These are phyloP conservation scores for Diarsia dahlii DNA, from an alignment of 2,888 invertebrate species.

Conservation along the genomic window DNA sequence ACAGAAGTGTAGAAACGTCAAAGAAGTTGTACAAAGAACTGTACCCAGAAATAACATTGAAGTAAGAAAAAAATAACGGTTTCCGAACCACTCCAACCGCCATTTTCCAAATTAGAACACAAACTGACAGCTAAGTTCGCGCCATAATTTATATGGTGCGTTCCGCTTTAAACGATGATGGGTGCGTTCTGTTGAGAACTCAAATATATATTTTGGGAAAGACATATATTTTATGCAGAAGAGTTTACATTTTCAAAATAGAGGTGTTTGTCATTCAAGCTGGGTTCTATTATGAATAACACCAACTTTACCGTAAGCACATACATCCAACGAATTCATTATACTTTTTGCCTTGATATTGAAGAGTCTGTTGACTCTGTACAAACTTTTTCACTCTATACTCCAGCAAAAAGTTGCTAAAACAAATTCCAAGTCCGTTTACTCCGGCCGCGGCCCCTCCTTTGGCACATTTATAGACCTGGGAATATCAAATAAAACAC, in stretches of 20 bases:
- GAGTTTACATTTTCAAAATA: constrained; percentile 48
- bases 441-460: constrained; percentile 4
- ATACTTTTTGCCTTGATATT: constrained; percentile 10
- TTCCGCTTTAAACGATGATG: constrained; percentile 68
- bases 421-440: neutral
- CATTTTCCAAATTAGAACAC: constrained; percentile 71
- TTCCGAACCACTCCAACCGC: constrained; percentile 56
- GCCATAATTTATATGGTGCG: constrained; percentile 70
- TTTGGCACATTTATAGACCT: constrained; percentile 38
- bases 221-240: constrained; percentile 54
- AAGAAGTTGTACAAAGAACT: constrained; percentile 64
- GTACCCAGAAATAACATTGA: constrained; percentile 49
- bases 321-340: constrained; percentile 10
- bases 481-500: constrained; percentile 46
- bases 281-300: constrained; percentile 31
- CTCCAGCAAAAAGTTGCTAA: constrained; percentile 7
- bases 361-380: neutral
- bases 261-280: constrained; percentile 50
- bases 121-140: constrained; percentile 70
- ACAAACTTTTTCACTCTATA: neutral
- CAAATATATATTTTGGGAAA: constrained; percentile 59
- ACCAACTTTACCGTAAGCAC: constrained; percentile 22
- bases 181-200: constrained; percentile 54
- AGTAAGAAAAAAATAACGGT: constrained; percentile 49
- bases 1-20: constrained; percentile 71